These are phyloP conservation scores for Scaptodrosophila latifasciaeformis DNA, from an alignment of 2,888 invertebrate species.

Conservation along the genomic window DNA sequence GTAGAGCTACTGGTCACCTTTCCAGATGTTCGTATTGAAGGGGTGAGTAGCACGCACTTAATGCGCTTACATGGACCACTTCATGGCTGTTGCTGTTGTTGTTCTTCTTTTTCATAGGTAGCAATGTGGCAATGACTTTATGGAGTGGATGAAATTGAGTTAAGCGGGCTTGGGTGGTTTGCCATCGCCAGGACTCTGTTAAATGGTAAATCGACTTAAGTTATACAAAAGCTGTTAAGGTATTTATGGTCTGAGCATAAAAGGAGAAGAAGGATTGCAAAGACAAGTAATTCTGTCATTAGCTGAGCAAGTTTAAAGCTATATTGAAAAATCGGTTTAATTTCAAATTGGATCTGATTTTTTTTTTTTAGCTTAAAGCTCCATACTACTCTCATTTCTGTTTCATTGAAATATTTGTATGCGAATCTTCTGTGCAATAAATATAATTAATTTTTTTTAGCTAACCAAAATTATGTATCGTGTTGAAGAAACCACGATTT, in stretches of 20 bases:
- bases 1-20: background rate
- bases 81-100: background rate
- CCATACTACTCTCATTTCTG: too few relatives aligned
- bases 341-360: too few relatives aligned
- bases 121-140: too few relatives aligned
- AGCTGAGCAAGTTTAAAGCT: background rate
- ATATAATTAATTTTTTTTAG: too few relatives aligned
- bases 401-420: too few relatives aligned
- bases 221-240: constrained; percentile 61
- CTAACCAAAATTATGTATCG: too few relatives aligned
- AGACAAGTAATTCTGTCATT: constrained; percentile 26
- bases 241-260: constrained; percentile 47
- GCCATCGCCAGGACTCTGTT: constrained; percentile 10
- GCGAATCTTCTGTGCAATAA: too few relatives aligned
- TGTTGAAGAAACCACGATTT: too few relatives aligned
- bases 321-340: too few relatives aligned
- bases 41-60: constrained; percentile 32
- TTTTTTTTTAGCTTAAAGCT: too few relatives aligned
- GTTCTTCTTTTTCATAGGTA: too few relatives aligned
- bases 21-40: too few relatives aligned
- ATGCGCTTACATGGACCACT: constrained; percentile 50
- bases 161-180: background rate
- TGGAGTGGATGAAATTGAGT: background rate
- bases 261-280: constrained; percentile 21
- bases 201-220: constrained; percentile 61